phyloP scores from a whole-genome alignment of 2,113 vertebrate genomes.

The Raja brachyura region DNA sequence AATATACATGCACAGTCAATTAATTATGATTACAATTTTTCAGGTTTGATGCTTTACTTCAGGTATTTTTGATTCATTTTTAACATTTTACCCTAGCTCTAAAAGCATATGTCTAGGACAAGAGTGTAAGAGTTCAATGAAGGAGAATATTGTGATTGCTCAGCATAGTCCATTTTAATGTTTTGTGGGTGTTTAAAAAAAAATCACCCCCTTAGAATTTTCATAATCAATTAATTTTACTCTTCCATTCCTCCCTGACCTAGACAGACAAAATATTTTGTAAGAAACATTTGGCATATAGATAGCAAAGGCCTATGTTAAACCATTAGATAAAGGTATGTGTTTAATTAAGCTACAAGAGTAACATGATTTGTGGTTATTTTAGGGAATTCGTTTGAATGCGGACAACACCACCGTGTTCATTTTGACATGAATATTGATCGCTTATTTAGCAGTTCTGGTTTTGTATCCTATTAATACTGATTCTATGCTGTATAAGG shows the following conservation, averaged over 20 bases:
- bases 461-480: constrained; percentile 32
- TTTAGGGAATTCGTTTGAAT: background rate
- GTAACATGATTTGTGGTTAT: background rate
- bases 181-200: constrained; percentile 44
- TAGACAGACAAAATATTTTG: background rate
- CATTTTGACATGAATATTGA: background rate
- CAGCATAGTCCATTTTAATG: constrained; percentile 38
- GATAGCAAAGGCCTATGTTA: background rate
- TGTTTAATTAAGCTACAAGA: background rate
- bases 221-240: background rate
- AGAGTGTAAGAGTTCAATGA: background rate
- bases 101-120: background rate
- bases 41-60: constrained; percentile 15
- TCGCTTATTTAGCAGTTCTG: constrained; percentile 22
- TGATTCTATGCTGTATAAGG: constrained; percentile 22
- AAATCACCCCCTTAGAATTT: constrained; percentile 42
- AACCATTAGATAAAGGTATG: background rate
- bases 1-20: background rate
- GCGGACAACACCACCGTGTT: background rate
- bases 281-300: background rate
- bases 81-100: background rate
- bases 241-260: background rate
- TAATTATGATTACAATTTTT: constrained; percentile 28
- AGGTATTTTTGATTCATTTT: constrained; percentile 16
- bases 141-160: constrained; percentile 10